Evolutionary conservation across 2,797 vertebrate species (phyloP).

Genomic region (Oryzias dopingdopingensis): DNA sequence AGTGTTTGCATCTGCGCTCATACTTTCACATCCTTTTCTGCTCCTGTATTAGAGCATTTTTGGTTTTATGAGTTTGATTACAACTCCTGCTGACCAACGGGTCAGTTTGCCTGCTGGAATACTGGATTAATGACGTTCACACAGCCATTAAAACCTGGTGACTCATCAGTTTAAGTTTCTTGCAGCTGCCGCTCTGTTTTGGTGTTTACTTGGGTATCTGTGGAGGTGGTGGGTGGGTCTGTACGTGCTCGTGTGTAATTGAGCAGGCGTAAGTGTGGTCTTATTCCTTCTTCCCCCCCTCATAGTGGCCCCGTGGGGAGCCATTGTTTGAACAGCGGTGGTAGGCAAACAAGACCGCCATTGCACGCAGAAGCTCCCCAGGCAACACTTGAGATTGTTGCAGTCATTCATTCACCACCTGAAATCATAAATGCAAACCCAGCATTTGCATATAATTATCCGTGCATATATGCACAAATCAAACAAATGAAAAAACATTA

Average conservation of each 20-base stretch:
- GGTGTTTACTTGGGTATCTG: slow-evolving; percentile 24
- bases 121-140: background rate
- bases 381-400: slow-evolving; percentile 61
- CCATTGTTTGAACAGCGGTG: slow-evolving; percentile 72
- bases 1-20: no score
- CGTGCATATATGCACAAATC: slow-evolving; percentile 35
- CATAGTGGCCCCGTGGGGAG: slow-evolving; percentile 60
- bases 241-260: slow-evolving; percentile 46
- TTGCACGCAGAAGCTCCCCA: slow-evolving; percentile 58
- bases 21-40: no score
- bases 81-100: no score
- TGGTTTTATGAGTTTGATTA: no score
- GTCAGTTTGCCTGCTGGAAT: no score
- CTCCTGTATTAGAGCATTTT: no score
- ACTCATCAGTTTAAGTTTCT: slow-evolving; percentile 29
- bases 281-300: slow-evolving; percentile 43
- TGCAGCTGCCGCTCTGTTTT: slow-evolving; percentile 9
- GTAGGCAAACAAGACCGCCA: slow-evolving; percentile 73
- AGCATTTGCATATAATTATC: slow-evolving; percentile 40
- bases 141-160: slow-evolving; percentile 10
- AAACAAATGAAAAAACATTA: slow-evolving; percentile 30
- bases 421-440: slow-evolving; percentile 12
- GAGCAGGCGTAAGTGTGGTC: slow-evolving; percentile 40
- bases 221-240: slow-evolving; percentile 21
- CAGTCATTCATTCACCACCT: slow-evolving; percentile 54